Evolutionary conservation across 2,113 vertebrate species (phyloP), one percentile per base, ranked within the genome.

Genomic region (Leptocoma aspasia): DNA sequence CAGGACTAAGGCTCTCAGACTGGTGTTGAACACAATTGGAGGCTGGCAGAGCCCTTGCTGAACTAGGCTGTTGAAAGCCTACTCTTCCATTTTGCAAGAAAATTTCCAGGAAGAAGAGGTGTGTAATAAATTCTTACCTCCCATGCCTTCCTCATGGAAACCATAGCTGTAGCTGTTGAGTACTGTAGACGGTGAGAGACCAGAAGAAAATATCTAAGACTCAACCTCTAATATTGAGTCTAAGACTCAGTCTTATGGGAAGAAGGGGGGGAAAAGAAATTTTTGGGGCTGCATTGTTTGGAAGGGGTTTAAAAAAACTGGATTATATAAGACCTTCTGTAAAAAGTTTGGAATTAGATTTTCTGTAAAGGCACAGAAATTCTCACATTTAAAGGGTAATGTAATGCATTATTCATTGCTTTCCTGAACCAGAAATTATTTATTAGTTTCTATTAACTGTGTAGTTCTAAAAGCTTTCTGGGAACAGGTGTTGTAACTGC

Each of bases 231-330:
- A n/a, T n/a, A n/a, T n/a, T n/a, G n/a, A n/a, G n/a, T n/a, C n/a
- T n/a, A n/a, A n/a, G n/a, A n/a, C n/a, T n/a, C n/a, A n/a, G n/a
- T n/a, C 21, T 33, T 41, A 31, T 13, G 3, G 2, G 8, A 39
- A 65, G 3, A 2, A 1, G 5, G 3, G 6, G 7, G 1, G 2
- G 1, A 10, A 11, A 65, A 35, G 1, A 49, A 33, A 23, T 13
- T n/a, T 37, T 42, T 14, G 21, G 8, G 3, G 2, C 10, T 50
- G 7, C 3, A 6, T 13, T 39, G n/a, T 56, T 66, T 23, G 57
- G 15, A 92, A 70, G 18, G 0, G 24, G 8, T 42, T 66, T 49
- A 4, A 0, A 31, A 24, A 37, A 31, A 14, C 13, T 15, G 8
- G 1, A 47, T 76, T 42, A 21, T 27, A 12, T 28, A 56, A 33